Percentiles rank a stretch among this genome's conserved stretches.
phyloP scores from a whole-genome alignment of 1,140 invertebrate genomes.

The Eupeodes corollae region DNA sequence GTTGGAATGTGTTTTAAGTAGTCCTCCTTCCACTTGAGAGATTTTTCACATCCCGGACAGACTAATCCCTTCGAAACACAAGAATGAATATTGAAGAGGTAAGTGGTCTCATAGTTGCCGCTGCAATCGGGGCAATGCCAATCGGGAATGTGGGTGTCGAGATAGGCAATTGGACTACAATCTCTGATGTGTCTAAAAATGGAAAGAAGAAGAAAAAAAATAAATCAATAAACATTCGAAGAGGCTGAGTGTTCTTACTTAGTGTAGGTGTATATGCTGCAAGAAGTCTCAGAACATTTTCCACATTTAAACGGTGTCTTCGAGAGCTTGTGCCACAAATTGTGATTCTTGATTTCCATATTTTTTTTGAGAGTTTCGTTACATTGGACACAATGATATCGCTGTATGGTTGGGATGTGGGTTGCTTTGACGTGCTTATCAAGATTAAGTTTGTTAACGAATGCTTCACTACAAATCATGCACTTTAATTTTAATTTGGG shows the following conservation, averaged over 20 bases:
- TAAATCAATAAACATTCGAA: neutral
- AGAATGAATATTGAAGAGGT: conserved; percentile 29
- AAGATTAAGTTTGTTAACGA: conserved; percentile 18
- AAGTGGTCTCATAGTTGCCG: conserved; percentile 27
- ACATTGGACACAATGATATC: conserved; percentile 26
- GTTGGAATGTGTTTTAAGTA: conserved; percentile 23
- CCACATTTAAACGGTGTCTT: conserved; percentile 31
- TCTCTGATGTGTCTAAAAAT: conserved; percentile 23
- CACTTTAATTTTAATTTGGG: conserved; percentile 8
- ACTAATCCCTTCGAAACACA: conserved; percentile 10
- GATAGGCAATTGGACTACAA: conserved; percentile 15
- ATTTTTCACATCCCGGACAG: conserved; percentile 26
- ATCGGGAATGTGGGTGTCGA: conserved; percentile 19
- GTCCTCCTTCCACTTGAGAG: conserved; percentile 14
- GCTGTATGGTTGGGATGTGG: conserved; percentile 22
- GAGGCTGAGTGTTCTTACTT: conserved; percentile 1
- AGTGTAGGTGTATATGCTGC: conserved; percentile 20
- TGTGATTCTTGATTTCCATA: conserved; percentile 28
- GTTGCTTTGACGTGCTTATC: conserved; percentile 16
- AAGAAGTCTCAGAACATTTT: conserved; percentile 15
- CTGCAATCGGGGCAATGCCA: conserved; percentile 28
- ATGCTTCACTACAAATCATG: conserved; percentile 23
- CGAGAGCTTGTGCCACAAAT: conserved; percentile 33
- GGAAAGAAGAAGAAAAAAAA: neutral
- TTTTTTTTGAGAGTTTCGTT: conserved; percentile 23